Conservation (phyloP, 2,888 invertebrate genomes). For the Phyllotreta striolata region DNA sequence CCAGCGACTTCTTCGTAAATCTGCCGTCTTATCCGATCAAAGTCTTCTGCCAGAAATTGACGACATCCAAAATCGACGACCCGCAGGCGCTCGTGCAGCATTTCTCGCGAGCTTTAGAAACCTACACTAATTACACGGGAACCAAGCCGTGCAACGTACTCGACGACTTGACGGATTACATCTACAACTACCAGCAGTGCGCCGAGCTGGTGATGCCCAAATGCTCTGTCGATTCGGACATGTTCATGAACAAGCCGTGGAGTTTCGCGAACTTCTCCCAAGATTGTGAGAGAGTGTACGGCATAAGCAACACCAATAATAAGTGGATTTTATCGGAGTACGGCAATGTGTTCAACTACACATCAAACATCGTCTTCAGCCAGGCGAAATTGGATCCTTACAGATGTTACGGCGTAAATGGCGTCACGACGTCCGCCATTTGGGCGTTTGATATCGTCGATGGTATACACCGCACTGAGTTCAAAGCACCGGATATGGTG, state of each 20-base stretch:
- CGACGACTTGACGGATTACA: conserved; percentile 69
- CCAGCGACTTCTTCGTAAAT: conserved; percentile 80
- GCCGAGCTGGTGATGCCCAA: conserved; percentile 96
- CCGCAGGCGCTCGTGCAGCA: conserved; percentile 64
- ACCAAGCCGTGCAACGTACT: conserved; percentile 67
- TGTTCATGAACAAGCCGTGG: conserved; percentile 85
- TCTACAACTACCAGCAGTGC: conserved; percentile 91
- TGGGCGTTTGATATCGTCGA: too few species aligned
- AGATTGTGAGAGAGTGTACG: conserved; percentile 71
- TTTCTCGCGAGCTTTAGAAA: conserved; percentile 73
- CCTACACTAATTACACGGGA: conserved; percentile 86
- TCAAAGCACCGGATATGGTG: too few species aligned
- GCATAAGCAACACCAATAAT: conserved; percentile 68
- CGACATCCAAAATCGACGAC: conserved; percentile 52
- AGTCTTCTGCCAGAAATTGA: conserved; percentile 65
- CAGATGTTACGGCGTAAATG: too few species aligned
- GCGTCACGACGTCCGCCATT: too few species aligned
- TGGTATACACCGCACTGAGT: too few species aligned
- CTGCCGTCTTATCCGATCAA: conserved; percentile 87
- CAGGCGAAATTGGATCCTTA: too few species aligned
- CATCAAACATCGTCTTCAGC: too few species aligned
- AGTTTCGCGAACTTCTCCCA: conserved; percentile 71
- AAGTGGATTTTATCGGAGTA: conserved; percentile 76
- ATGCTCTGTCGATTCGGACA: conserved; percentile 63
- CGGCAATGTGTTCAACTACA: conserved; percentile 76